Evolutionary conservation across 2,797 vertebrate species (phyloP).

Genomic region (Neopelma chrysocephalum): DNA sequence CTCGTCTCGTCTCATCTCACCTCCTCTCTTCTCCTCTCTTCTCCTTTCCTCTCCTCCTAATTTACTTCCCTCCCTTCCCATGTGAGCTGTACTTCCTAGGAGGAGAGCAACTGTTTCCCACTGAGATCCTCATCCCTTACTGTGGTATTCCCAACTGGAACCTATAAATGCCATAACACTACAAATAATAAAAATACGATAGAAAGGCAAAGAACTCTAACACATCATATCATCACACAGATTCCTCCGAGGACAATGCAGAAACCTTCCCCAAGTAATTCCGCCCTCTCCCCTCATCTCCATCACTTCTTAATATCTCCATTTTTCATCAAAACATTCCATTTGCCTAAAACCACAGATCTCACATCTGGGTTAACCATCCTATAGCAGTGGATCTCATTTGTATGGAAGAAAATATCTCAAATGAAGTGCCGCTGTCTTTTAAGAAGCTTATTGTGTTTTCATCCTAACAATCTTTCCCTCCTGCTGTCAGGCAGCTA

Average conservation of each 20-base stretch:
- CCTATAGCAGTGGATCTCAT: not conserved
- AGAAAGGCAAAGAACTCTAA: not conserved
- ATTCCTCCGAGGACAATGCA: not conserved
- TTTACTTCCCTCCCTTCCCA: not conserved
- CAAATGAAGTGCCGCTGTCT: not conserved
- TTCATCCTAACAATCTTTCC: not conserved
- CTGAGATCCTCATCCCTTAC: not conserved
- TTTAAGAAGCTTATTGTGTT: not conserved
- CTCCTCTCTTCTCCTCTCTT: no score
- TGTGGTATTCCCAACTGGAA: not conserved
- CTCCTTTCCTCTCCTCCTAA: not conserved
- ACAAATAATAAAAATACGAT: not conserved
- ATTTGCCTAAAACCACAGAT: not conserved
- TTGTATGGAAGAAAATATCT: not conserved
- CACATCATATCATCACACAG: not conserved
- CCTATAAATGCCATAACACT: not conserved
- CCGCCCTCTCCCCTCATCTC: not conserved
- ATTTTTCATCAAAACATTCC: not conserved
- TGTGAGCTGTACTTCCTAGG: not conserved
- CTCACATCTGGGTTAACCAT: not conserved
- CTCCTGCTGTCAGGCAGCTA: not conserved
- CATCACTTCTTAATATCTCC: not conserved
- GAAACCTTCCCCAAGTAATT: not conserved
- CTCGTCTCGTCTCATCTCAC: no score
- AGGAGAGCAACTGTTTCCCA: fast-evolving